phyloP scores from a whole-genome alignment of 2,797 vertebrate genomes.

The Bovichtus diacanthus region DNA sequence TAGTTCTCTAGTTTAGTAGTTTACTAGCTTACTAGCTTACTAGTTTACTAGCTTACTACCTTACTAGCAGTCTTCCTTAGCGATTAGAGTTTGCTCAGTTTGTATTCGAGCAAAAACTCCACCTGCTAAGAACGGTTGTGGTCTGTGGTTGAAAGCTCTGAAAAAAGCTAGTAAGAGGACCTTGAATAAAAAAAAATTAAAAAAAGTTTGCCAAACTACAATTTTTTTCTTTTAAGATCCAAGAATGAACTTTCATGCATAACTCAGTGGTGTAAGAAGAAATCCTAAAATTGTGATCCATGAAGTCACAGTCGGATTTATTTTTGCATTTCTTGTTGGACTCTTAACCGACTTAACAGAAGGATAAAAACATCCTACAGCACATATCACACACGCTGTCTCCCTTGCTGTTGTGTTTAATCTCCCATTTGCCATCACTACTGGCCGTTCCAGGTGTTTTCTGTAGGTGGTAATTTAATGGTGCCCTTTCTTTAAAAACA shows the following conservation, averaged over 20 bases:
- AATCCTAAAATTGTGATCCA: constrained; percentile 4
- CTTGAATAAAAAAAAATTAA: too few species aligned
- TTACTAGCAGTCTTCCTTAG: not conserved
- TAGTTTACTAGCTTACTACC: too few species aligned
- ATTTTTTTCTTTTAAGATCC: too few species aligned
- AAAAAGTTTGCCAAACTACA: not conserved
- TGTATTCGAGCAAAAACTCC: not conserved
- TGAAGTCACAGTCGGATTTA: constrained; percentile 12
- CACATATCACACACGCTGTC: constrained; percentile 17
- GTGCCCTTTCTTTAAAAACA: constrained; percentile 49
- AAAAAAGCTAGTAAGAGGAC: not conserved
- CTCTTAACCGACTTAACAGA: constrained; percentile 32
- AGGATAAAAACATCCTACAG: constrained; percentile 25
- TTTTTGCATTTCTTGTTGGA: not conserved
- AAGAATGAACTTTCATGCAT: constrained; percentile 1
- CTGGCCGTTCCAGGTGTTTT: constrained; percentile 68
- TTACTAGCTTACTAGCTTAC: too few species aligned
- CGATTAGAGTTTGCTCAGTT: not conserved
- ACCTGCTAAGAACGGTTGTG: not conserved
- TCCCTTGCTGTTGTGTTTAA: constrained; percentile 49
- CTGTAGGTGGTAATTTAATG: constrained; percentile 65
- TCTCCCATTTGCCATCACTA: constrained; percentile 61
- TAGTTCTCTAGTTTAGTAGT: too few species aligned
- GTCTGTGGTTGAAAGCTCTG: not conserved
- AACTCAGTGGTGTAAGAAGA: not conserved